A percentile compares a stretch with the other conserved stretches of the same genome.
Conservation (phyloP, 2,113 vertebrate species). For the Phoxinus phoxinus region DNA sequence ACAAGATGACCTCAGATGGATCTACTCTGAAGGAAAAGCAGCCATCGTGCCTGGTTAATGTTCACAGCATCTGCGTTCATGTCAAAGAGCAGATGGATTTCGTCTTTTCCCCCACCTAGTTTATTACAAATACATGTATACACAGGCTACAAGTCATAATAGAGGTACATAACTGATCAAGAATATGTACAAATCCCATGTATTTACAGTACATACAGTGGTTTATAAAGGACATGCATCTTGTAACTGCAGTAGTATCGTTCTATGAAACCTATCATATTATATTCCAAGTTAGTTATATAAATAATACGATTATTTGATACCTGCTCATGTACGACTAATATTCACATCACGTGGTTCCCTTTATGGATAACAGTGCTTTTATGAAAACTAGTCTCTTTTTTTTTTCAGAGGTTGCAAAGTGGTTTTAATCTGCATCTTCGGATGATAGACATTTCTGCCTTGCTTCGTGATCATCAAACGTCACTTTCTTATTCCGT, state of each 20-base stretch:
- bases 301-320: slow-evolving; percentile 80
- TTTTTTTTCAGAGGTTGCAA: slow-evolving; percentile 39
- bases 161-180: slow-evolving; percentile 64
- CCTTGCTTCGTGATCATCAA: slow-evolving; percentile 86
- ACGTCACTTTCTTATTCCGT: slow-evolving; percentile 89
- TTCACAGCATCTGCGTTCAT: slow-evolving; percentile 1
- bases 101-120: slow-evolving; percentile 58
- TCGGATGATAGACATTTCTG: slow-evolving; percentile 89
- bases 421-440: slow-evolving; percentile 62
- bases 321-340: slow-evolving; percentile 70
- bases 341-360: slow-evolving; percentile 60
- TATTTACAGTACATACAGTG: slow-evolving; percentile 75
- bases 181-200: slow-evolving; percentile 70
- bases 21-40: no score
- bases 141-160: slow-evolving; percentile 62
- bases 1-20: background rate
- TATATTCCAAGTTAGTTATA: slow-evolving; percentile 65
- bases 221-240: slow-evolving; percentile 65
- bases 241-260: slow-evolving; percentile 43
- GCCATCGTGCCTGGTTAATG: background rate
- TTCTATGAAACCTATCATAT: slow-evolving; percentile 73
- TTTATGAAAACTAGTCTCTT: background rate
- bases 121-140: slow-evolving; percentile 78
- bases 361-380: slow-evolving; percentile 29
- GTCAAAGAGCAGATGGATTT: slow-evolving; percentile 15